Evolutionary conservation across 1,140 invertebrate genomes (phyloP), one percentile per base, ranked within the genome.

Genomic region (Zaprionus davidi): DNA sequence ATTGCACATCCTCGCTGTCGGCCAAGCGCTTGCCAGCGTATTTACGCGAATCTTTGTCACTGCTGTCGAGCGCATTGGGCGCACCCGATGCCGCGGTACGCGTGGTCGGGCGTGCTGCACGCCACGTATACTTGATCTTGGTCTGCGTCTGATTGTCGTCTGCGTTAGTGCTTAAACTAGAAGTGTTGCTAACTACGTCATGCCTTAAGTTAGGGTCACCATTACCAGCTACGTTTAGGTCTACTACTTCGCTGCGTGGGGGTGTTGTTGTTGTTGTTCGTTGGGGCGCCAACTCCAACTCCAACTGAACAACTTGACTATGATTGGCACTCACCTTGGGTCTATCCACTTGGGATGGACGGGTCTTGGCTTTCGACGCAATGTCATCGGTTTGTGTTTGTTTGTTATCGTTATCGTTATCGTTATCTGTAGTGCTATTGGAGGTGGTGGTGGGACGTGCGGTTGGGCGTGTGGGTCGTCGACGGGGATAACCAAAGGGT

Each of bases 401-500:
- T 46, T 44, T 57, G 28, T 72, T 79, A 59, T 68, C 63, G 60
- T 77, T 76, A 31, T 36, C 49, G 69, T 59, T 78, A 62, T 78
- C 51, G 70, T 67, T 71, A 51, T 63, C 77, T 49, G 62, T 74
- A 44, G 53, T 63, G 46, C 46, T 51, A 51, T 67, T 65, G 56
- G 17, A 44, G 41, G 38, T 41, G 41, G 41, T 20, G 58, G 66
- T 38, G 71, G 68, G 38, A 70, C 59, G 49, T 83, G 28, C 66
- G 68, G 24, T 55, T 46, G 86, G 90, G 80, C 90, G 84, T 66
- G 79, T 87, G 20, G 20, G 20, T 49, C 87, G 90, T 51, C 82
- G 78, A 84, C 94, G 87, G 74, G 93, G 92, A 78, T 93, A 94
- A 82, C 93, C 93, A 76, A 94, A 94, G n/a, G 94, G 94, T 86